Evolutionary conservation across 2,113 vertebrate species (phyloP).

Genomic region (Carettochelys insculpta): DNA sequence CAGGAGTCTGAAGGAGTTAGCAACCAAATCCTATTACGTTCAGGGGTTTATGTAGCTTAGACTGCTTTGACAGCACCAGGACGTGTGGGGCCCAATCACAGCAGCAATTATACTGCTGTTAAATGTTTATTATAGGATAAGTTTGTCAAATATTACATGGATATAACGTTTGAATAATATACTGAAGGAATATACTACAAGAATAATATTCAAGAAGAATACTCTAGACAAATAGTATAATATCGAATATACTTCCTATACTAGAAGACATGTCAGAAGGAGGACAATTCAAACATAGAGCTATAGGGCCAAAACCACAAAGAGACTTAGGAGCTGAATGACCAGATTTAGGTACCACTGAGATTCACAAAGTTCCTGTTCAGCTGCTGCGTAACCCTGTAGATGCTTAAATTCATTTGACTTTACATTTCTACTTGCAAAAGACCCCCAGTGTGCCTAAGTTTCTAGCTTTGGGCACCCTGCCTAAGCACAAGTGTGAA

Average conservation of each 20-base stretch:
- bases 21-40: neutral
- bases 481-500: neutral
- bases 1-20: neutral
- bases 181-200: too few relatives aligned
- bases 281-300: neutral
- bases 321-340: neutral
- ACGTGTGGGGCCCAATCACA: neutral
- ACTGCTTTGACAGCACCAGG: neutral
- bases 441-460: too few relatives aligned
- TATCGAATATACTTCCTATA: too few relatives aligned
- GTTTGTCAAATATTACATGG: constrained; percentile 22
- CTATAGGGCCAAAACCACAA: neutral
- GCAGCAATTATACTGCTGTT: neutral
- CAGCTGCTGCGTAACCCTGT: too few relatives aligned
- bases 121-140: neutral
- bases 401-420: too few relatives aligned
- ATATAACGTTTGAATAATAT: neutral
- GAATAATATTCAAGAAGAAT: too few relatives aligned
- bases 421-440: too few relatives aligned
- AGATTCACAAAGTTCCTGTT: neutral
- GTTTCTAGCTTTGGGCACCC: too few relatives aligned
- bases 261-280: constrained; percentile 13
- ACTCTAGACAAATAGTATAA: too few relatives aligned
- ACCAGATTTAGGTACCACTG: neutral
- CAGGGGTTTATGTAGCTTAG: constrained; percentile 10